Conservation (phyloP, 2,888 invertebrate species). For the Saturnia japonica region DNA sequence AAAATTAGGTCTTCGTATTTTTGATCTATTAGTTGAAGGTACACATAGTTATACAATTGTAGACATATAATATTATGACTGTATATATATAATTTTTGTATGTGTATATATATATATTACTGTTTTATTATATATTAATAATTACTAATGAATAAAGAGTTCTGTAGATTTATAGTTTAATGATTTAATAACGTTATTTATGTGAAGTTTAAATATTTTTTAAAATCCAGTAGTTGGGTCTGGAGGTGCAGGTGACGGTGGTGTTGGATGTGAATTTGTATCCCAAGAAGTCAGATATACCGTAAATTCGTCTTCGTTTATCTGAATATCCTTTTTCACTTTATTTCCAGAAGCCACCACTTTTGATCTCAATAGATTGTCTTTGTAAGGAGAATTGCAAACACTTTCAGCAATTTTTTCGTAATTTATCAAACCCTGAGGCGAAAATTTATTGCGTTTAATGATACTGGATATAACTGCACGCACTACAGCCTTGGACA, state of each 20-base stretch:
- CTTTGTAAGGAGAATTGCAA: not conserved
- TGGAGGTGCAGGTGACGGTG: not conserved
- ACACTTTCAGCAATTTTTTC: not conserved
- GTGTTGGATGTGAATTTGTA: not conserved
- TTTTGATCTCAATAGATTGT: not conserved
- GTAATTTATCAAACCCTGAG: not conserved
- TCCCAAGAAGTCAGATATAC: not conserved
- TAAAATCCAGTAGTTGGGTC: not conserved
- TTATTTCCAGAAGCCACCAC: not conserved
- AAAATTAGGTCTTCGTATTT: not conserved
- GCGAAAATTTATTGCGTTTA: not conserved
- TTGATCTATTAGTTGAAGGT: constrained; percentile 3
- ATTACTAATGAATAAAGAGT: not conserved
- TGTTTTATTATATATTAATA: not conserved
- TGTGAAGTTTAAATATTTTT: not conserved
- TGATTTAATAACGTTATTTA: not conserved
- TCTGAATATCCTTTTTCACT: not conserved
- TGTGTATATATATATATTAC: not conserved
- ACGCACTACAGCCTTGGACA: not conserved
- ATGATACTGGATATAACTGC: too few species aligned
- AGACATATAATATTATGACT: not conserved
- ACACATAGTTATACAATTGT: not conserved
- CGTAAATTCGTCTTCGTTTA: not conserved
- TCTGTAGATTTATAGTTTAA: not conserved
- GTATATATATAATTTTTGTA: not conserved